phyloP scores from a whole-genome alignment of 2,113 vertebrate species.

The Mionectes macconnelli region DNA sequence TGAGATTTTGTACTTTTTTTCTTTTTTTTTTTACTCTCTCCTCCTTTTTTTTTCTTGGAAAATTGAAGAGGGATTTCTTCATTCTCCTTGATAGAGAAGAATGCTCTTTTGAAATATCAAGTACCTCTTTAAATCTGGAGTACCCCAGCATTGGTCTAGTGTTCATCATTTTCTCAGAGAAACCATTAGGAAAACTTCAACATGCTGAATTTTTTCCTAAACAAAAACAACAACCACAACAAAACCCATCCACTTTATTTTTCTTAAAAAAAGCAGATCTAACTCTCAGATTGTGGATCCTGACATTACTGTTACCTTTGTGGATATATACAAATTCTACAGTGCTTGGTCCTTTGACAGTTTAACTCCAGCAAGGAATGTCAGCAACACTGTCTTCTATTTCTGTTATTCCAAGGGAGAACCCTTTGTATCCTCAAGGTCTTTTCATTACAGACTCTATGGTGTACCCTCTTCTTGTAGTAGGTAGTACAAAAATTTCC shows the following conservation, averaged over 20 bases:
- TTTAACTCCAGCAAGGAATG: neutral
- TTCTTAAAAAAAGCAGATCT: neutral
- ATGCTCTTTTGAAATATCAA: neutral
- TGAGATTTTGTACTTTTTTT: neutral
- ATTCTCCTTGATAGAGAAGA: neutral
- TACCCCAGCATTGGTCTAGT: neutral
- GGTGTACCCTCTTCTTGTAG: neutral
- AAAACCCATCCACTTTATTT: fast-evolving
- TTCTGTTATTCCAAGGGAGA: neutral
- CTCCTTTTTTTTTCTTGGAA: neutral
- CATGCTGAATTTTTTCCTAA: neutral
- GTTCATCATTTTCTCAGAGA: neutral
- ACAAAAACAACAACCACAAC: neutral
- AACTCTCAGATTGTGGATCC: neutral
- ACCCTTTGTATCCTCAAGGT: neutral
- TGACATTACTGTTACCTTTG: neutral
- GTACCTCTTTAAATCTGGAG: neutral
- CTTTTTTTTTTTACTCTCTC: neutral
- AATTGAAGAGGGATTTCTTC: neutral
- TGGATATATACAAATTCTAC: neutral
- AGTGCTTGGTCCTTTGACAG: neutral
- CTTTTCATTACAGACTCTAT: neutral
- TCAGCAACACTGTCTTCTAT: neutral
- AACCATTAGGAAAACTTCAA: neutral
- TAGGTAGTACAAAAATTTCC: neutral